Evolutionary conservation across 2,797 vertebrate genomes (phyloP), one percentile per base, ranked within the genome.

Genomic region (Argyrosomus regius): DNA sequence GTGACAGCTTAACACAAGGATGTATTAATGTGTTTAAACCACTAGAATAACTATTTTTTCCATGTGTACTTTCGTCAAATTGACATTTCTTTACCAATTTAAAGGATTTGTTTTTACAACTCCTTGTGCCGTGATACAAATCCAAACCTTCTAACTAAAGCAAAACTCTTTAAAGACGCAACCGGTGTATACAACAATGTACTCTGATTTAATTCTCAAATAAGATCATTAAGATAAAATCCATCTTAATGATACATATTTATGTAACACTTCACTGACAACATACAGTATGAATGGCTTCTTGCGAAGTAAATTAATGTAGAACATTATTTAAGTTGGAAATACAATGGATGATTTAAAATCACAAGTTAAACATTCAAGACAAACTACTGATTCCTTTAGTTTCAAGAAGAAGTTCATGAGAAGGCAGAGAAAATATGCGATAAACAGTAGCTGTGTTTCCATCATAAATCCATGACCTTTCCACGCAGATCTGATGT

Each of bases 1-100:
- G 41, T 72, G 75, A 83, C 75, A 66, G 68, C 43, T 68, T 66
- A 65, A 83, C 70, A 78, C 65, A 76, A 53, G 74, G 31, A 78
- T 72, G 35, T 49, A 83, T 76, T 70, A 57, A 78, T 82, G 68
- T 52, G 69, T 74, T 78, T 59, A 54, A 66, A 80, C 28, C 52
- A 66, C 69, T 9, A 69, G 52, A 80, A 69, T 53, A 53, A 14
- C 18, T 50, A 5, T 68, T 53, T 82, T 63, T 81, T 75, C 73
- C 54, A 75, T 84, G 59, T 58, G 16, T 63, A 26, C 39, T 72
- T 28, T 14, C 20, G 26, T 67, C 20, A 60, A 46, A 72, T 41
- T 3, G 31, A 65, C 31, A 31, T 53, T 50, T 63, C 41, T 50
- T 62, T 18, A 80, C 52, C 13, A 54, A 39, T 52, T 43, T 26